These are phyloP conservation scores for Ceraclea dissimilis DNA, from an alignment of 2,888 invertebrate genomes.

Conservation along the genomic window DNA sequence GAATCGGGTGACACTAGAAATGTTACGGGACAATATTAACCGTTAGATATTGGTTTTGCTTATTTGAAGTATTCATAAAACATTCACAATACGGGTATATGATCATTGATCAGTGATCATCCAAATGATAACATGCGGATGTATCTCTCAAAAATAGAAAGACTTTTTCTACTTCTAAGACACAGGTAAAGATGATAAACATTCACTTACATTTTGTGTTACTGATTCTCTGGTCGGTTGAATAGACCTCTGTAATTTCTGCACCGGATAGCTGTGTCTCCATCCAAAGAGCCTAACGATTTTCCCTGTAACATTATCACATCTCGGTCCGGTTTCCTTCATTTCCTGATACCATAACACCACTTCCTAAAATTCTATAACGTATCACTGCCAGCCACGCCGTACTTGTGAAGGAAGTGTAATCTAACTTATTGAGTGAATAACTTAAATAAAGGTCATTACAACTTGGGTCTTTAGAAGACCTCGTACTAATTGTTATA, in stretches of 20 bases:
- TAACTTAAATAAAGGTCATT: not conserved
- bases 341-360: conserved; percentile 31
- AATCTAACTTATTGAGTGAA: not conserved
- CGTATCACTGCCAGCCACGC: not conserved
- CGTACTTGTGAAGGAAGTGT: not conserved
- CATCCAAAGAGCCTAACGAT: conserved; percentile 69
- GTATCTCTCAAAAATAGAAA: too few relatives aligned
- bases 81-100: too few relatives aligned
- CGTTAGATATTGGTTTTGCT: too few relatives aligned
- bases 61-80: too few relatives aligned
- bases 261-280: conserved; percentile 74
- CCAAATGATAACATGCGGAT: too few relatives aligned
- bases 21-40: too few relatives aligned
- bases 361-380: not conserved
- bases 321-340: conserved; percentile 59
- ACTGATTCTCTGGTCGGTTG: conserved; percentile 30
- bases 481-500: not conserved
- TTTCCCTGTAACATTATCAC: conserved; percentile 66
- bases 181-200: too few relatives aligned
- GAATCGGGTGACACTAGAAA: too few relatives aligned
- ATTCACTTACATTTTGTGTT: conserved; percentile 7
- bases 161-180: too few relatives aligned
- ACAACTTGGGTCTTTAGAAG: not conserved
- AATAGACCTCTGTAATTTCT: conserved; percentile 62
- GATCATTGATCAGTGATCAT: too few relatives aligned